Evolutionary conservation across 1,140 invertebrate genomes (phyloP).

Genomic region (Whitmania pigra): DNA sequence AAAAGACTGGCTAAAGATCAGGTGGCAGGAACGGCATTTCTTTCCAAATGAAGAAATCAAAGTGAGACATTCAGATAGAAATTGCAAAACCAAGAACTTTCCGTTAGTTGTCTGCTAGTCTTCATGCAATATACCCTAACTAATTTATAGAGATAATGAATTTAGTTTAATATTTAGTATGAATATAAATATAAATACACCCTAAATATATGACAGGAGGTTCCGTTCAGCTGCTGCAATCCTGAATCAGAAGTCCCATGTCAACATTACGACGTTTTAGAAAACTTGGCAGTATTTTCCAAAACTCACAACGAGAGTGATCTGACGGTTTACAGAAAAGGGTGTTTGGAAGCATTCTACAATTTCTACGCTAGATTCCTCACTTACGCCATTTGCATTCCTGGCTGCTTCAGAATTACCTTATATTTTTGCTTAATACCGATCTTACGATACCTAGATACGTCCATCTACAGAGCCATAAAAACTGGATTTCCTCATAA

Average conservation of each 20-base stretch:
- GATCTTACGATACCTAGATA: not conserved
- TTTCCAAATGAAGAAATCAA: not conserved
- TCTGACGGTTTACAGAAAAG: not conserved
- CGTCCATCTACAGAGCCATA: conserved; percentile 6
- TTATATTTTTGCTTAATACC: not conserved
- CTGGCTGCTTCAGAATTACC: not conserved
- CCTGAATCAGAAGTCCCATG: not conserved
- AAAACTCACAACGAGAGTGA: not conserved
- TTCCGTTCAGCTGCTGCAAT: conserved; percentile 1
- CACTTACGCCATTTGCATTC: conserved; percentile 5
- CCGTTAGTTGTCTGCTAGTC: too few relatives aligned
- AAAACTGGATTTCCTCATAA: conserved; percentile 11
- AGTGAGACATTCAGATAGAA: not conserved
- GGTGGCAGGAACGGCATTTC: not conserved
- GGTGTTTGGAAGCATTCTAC: conserved; percentile 5
- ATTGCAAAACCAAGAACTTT: too few relatives aligned
- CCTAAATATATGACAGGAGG: not conserved
- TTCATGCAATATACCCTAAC: not conserved
- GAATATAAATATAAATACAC: too few relatives aligned
- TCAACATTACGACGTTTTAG: not conserved
- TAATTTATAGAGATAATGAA: not conserved
- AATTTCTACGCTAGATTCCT: not conserved
- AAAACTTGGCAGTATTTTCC: not conserved
- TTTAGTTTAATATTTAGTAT: not conserved
- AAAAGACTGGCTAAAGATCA: conserved; percentile 1